Percentiles rank a stretch among this genome's conserved stretches.
Evolutionary conservation across 1,140 invertebrate genomes (phyloP).

Genomic region (Dufourea novaeangliae): DNA sequence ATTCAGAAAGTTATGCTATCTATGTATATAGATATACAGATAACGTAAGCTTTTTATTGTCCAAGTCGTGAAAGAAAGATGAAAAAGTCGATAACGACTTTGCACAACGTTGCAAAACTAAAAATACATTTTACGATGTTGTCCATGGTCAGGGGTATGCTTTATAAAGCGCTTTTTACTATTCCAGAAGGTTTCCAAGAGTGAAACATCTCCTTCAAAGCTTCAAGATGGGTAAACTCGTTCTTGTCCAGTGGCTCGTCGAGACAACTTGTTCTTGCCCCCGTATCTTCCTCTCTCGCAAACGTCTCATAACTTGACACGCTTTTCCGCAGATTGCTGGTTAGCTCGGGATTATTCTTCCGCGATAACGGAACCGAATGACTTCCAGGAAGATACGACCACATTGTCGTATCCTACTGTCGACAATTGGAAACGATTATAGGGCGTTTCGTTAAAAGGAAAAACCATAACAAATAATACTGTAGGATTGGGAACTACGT

Average conservation of each 20-base stretch:
- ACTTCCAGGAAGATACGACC: too few relatives aligned
- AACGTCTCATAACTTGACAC: neutral
- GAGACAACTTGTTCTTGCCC: constrained; percentile 9
- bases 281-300: neutral
- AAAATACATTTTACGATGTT: neutral
- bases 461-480: too few relatives aligned
- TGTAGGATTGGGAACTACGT: too few relatives aligned
- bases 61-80: neutral
- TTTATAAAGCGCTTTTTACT: neutral
- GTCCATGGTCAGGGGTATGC: neutral
- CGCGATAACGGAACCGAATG: constrained; percentile 1
- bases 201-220: neutral
- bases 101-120: neutral
- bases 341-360: neutral
- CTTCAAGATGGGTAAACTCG: constrained; percentile 2
- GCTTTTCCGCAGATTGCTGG: neutral
- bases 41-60: too few relatives aligned
- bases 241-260: constrained; percentile 1
- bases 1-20: too few relatives aligned
- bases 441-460: too few relatives aligned
- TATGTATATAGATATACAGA: too few relatives aligned
- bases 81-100: neutral
- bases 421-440: too few relatives aligned
- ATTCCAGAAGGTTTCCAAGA: neutral
- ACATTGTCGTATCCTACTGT: too few relatives aligned